These are phyloP conservation scores for Macaca nemestrina DNA, from an alignment of 2,113 vertebrate species.

Conservation along the genomic window DNA sequence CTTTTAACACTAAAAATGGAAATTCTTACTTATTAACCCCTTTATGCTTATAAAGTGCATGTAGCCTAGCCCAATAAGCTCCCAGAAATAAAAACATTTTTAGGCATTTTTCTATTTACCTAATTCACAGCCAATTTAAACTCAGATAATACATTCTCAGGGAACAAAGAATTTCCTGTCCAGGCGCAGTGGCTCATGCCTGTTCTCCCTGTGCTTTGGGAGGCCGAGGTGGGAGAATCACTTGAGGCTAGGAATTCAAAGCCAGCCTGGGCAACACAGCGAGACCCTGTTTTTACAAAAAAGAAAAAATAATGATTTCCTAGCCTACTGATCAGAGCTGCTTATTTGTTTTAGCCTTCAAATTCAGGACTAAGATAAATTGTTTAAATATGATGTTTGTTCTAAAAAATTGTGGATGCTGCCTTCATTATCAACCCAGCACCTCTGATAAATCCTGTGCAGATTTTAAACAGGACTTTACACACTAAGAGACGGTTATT, in stretches of 20 bases:
- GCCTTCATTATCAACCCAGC: neutral
- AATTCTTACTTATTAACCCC: neutral
- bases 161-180: neutral
- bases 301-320: neutral
- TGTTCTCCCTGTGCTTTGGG: too few relatives aligned
- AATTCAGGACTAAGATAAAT: neutral
- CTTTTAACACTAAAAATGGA: constrained; percentile 30
- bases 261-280: too few relatives aligned
- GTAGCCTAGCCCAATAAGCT: neutral
- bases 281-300: too few relatives aligned
- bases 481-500: neutral
- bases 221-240: too few relatives aligned
- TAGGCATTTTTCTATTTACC: constrained; percentile 28
- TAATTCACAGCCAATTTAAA: neutral
- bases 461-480: neutral
- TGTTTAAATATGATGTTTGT: constrained; percentile 25
- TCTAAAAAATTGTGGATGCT: neutral
- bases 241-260: too few relatives aligned
- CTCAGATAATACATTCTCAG: constrained; percentile 35
- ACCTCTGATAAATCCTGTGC: neutral
- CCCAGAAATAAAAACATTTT: neutral
- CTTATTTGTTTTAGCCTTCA: constrained; percentile 25
- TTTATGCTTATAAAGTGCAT: neutral
- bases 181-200: too few relatives aligned
- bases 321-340: neutral